Evolutionary conservation across 1,140 invertebrate species (phyloP).

Genomic region (Drosophila ananassae): DNA sequence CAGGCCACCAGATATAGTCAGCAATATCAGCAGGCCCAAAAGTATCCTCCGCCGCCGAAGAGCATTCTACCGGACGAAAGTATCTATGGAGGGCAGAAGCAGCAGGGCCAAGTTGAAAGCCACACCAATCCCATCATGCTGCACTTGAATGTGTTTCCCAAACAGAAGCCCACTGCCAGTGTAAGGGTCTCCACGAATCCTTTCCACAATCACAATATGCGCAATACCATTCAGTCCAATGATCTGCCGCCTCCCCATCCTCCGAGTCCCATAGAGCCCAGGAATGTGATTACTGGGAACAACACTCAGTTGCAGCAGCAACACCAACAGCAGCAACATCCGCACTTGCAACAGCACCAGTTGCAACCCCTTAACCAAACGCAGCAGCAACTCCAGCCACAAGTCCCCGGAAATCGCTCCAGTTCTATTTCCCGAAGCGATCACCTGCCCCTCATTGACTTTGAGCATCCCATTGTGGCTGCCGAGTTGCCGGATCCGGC

Average conservation of each 20-base stretch:
- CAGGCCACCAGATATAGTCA: conserved; percentile 62
- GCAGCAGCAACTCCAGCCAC: conserved; percentile 22
- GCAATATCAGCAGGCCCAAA: conserved; percentile 58
- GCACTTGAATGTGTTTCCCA: conserved; percentile 77
- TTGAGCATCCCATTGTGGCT: conserved; percentile 80
- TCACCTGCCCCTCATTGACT: conserved; percentile 67
- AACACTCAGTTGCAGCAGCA: conserved; percentile 17
- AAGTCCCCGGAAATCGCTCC: conserved; percentile 41
- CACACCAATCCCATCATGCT: conserved; percentile 71
- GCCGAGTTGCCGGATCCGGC: conserved; percentile 54
- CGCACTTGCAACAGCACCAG: conserved; percentile 2
- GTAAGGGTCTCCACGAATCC: conserved; percentile 71
- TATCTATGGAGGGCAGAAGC: conserved; percentile 42
- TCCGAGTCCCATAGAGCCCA: conserved; percentile 69
- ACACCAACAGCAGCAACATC: conserved; percentile 5
- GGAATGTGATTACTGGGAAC: conserved; percentile 36
- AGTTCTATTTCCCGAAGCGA: conserved; percentile 75
- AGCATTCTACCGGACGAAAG: conserved; percentile 37
- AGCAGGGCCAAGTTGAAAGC: conserved; percentile 32
- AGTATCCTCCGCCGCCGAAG: conserved; percentile 46
- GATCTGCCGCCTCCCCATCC: conserved; percentile 56
- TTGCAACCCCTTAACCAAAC: conserved; percentile 23
- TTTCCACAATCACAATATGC: conserved; percentile 66
- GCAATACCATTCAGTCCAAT: conserved; percentile 44
- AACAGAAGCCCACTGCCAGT: conserved; percentile 59